Base-by-base conservation (phyloP, 2,888 invertebrate species). In the Perizoma affinitatum region DNA sequence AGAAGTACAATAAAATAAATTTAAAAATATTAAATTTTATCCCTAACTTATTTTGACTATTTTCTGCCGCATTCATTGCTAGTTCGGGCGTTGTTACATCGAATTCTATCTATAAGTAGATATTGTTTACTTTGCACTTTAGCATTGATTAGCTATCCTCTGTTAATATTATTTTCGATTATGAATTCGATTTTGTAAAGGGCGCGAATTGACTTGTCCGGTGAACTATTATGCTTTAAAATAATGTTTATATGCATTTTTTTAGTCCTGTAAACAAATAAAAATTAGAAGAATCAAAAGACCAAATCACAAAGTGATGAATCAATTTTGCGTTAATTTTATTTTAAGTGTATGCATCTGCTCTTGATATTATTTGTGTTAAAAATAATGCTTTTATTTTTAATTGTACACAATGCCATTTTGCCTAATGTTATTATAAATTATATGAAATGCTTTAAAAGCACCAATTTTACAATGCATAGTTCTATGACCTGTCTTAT, bases 401-500 rank as follows among this genome's bases (percentile, higher is more conserved):
- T 87, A 89, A 88, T 61, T 89, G 85, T 88, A 90, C 90, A 90
- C 90, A 90, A 87, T 91, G 92, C 92, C 92, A 91, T 92, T 91
- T 91, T 92, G 92, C 92, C 90, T 91, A 92, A 90, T 91, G 88
- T 92, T 91, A 91, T 90, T 89, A 90, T 90, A 90, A 90, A 90
- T 92, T 91, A 90, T 90, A 90, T 86, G 86, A 87, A 87, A 91
- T 91, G 91, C 92, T 92, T 92, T 85, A 91, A 92, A 92, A 92
- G 91, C 92, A 92, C 90, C 89, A 90, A 87, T 88, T 91, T 90
- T 92, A 92, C 90, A 91, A 90, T 90, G 87, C 90, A 90, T 90
- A 90, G 88, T 87, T 90, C 88, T 92, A 90, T 90, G 88, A 86
- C 89, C 89, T 90, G 90, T 90, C 90, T 68, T 92, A 90, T 90